A percentile compares a stretch with the other conserved stretches of the same genome.
Conservation (phyloP, 2,888 invertebrate species). For the Chironomus tentans region DNA sequence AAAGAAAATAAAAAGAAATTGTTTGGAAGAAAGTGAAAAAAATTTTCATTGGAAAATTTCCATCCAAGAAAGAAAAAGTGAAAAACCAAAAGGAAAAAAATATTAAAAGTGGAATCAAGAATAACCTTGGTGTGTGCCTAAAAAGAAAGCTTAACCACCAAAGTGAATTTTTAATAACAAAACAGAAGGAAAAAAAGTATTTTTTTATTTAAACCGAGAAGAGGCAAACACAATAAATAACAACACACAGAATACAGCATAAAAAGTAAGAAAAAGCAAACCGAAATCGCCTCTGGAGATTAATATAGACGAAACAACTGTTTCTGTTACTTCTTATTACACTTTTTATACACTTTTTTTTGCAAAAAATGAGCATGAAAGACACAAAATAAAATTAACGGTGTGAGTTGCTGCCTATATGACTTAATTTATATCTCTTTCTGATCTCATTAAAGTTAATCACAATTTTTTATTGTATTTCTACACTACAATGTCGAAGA, state of each 20-base stretch:
- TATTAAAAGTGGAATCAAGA: background rate
- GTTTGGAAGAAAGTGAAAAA: background rate
- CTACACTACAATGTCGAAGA: background rate
- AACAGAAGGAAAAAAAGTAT: background rate
- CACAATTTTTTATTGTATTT: background rate
- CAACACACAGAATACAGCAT: background rate
- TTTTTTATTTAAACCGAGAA: background rate
- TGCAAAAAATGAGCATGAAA: background rate
- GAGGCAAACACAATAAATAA: conserved; percentile 1
- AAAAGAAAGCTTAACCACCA: background rate
- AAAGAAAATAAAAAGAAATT: background rate
- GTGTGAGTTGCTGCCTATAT: conserved; percentile 7
- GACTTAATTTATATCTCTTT: background rate
- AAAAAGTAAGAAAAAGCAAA: background rate
- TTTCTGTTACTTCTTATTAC: background rate
- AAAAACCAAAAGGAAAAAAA: background rate
- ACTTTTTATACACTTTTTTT: background rate
- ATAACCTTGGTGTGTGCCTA: background rate
- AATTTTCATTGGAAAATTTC: background rate
- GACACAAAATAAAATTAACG: conserved; percentile 14
- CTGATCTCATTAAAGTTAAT: background rate
- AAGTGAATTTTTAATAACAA: background rate
- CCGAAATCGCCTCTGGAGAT: conserved; percentile 16
- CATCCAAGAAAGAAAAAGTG: background rate
- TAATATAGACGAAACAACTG: conserved; percentile 15